Percentiles rank a stretch among this genome's conserved stretches.
Evolutionary conservation across 2,113 vertebrate genomes (phyloP).

Genomic region (Ondatra zibethicus): DNA sequence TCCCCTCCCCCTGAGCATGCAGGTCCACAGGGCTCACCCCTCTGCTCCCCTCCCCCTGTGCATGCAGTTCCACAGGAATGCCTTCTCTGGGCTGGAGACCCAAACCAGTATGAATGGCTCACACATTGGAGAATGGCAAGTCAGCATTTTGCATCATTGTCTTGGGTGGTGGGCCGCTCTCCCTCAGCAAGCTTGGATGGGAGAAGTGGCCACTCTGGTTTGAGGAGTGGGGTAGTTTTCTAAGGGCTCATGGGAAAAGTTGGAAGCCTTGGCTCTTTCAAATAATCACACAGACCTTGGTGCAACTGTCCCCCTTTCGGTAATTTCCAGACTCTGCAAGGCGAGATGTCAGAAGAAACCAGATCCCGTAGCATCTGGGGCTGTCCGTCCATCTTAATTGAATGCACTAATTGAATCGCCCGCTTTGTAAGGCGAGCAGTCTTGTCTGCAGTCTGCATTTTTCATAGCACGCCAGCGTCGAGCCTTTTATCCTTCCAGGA

Average conservation of each 20-base stretch:
- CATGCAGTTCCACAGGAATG: not conserved
- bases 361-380: not conserved
- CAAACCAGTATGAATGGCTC: rapidly evolving
- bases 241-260: not conserved
- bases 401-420: not conserved
- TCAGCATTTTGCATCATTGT: not conserved
- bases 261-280: not conserved
- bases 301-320: not conserved
- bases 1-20: too few relatives aligned
- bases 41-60: not conserved
- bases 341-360: conserved; percentile 23
- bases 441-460: not conserved
- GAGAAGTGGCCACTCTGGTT: not conserved
- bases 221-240: not conserved
- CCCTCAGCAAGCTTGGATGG: not conserved
- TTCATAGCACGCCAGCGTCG: rapidly evolving
- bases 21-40: too few relatives aligned
- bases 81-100: not conserved
- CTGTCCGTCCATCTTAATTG: not conserved
- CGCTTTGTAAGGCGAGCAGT: not conserved
- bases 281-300: not conserved
- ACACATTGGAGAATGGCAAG: rapidly evolving
- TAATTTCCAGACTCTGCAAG: not conserved
- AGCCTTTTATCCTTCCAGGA: not conserved
- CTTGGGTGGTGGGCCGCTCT: rapidly evolving